Base-by-base conservation (phyloP, 2,113 vertebrate genomes). In the Suncus etruscus region DNA sequence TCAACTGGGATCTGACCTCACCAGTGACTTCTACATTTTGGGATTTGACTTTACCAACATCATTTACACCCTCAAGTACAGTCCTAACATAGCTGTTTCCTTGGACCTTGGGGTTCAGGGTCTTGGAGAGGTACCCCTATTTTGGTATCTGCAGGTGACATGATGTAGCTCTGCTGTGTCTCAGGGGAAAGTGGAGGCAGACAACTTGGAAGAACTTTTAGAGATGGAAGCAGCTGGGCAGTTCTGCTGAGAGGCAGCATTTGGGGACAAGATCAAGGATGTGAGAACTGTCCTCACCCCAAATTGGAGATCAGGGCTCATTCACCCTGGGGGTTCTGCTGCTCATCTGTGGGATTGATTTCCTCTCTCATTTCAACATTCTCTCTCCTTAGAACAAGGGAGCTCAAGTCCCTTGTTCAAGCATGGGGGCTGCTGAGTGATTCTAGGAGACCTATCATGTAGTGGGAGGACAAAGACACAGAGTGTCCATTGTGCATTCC, bases 331-430 rank as follows among this genome's bases (percentile, higher is more conserved):
- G 61, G 4, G 61, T 31, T 72, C 16, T 51, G 73, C 96, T 99
- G 99, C 97, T 99, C 94, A 99, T 98, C 1, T 99, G 98, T 58
- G 98, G 98, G 82, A 98, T n/a, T 2, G 98, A 99, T 95, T 99
- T 99, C 85, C 4, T 98, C 39, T 39, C 39, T 39, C 39, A 39
- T 39, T 39, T 39, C 39, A 39, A 54, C 11, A 1, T 16, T 54
- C 54, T 54, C 54, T 16, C 18, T 54, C 54, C 11, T 39, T 39
- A 39, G 39, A 54, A 14, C 14, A n/a, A n/a, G n/a, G 54, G 9
- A 54, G 54, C 54, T 16, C 54, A 54, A 98, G 99, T 99, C 25
- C 22, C 99, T 97, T 98, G 97, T 0, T 99, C 39, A 39, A 5
- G 39, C 39, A 5, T 39, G 39, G 39, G 39, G 39, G 14, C 22